Base-by-base conservation (phyloP, 2,797 vertebrate genomes). In the Tiaroga cobitis region DNA sequence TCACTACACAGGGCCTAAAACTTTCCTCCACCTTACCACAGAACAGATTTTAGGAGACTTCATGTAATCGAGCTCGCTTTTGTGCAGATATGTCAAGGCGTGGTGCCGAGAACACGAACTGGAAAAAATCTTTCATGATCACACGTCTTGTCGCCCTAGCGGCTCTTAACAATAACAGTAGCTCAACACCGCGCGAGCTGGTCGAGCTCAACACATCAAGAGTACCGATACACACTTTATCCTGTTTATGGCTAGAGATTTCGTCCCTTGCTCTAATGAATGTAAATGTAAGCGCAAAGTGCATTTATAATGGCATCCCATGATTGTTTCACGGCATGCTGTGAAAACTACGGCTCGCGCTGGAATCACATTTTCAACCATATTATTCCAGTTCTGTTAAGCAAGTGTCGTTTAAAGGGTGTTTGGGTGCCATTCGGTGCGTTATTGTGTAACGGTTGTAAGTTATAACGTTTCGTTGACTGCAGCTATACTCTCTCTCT, bases 391-490 rank as follows among this genome's bases (percentile, higher is more conserved):
- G 4, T 51, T 80, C 24, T 61, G 29, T 39, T 19, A 6, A 32
- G 18, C 54, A 85, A 85, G 54, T 72, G 77, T 49, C 56, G 77
- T 74, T 73, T 74, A 21, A 8, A n/a, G 1, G 24, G 56, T 41
- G 83, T 85, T 85, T 74, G n/a, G 26, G 61, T 73, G 61, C 21
- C 21, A 74, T 87, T 85, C 73, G 26, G 32, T 83, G 69, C 82
- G 74, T 87, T 79, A 89, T 88, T 81, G 81, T 88, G 82, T 72
- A 63, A 87, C 88, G 89, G 91, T 90, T 91, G 92, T 91, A 96
- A 95, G 94, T 95, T 95, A 90, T 91, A 92, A 92, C n/a, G 77
- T 85, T 39, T 81, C 69, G 32, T 80, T 85, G 32, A 74, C 77
- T 81, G 84, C 84, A 81, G 77, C 84, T 54, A 68, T 43, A 80